Conservation (phyloP, 2,888 invertebrate species). For the Ectemnius continuus region DNA sequence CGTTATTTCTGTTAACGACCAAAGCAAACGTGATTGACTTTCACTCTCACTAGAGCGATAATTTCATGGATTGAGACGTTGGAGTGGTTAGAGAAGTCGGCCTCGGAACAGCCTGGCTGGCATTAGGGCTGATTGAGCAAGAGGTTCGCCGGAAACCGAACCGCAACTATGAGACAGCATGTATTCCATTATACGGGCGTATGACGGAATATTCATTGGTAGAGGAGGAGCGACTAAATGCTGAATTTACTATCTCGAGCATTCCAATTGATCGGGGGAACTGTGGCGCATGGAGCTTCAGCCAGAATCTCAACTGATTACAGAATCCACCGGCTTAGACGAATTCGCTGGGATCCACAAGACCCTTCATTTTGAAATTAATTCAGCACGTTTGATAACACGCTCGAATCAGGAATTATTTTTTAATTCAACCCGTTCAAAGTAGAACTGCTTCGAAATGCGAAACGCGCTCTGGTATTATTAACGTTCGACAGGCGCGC, state of each 20-base stretch:
- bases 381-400: too few species aligned
- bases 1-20: slow-evolving; percentile 40
- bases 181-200: slow-evolving; percentile 48
- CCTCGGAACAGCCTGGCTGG: slow-evolving; percentile 34
- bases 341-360: slow-evolving; percentile 24
- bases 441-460: too few species aligned
- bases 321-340: slow-evolving; percentile 25
- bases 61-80: slow-evolving; percentile 58
- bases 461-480: too few species aligned
- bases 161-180: slow-evolving; percentile 40
- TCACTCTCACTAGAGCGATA: slow-evolving; percentile 37
- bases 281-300: slow-evolving; percentile 17
- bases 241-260: slow-evolving; percentile 54
- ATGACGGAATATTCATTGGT: slow-evolving; percentile 58
- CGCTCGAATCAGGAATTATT: too few species aligned
- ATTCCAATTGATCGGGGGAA: slow-evolving; percentile 46
- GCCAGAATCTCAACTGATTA: slow-evolving; percentile 51
- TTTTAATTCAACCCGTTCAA: too few species aligned
- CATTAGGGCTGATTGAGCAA: slow-evolving; percentile 48
- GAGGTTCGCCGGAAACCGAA: slow-evolving; percentile 41
- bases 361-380: too few species aligned
- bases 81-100: slow-evolving; percentile 28
- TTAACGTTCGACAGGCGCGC: too few species aligned
- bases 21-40: slow-evolving; percentile 45
- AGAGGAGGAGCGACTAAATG: slow-evolving; percentile 55